phyloP scores from a whole-genome alignment of 2,113 vertebrate species.

The Callionymus lyra region DNA sequence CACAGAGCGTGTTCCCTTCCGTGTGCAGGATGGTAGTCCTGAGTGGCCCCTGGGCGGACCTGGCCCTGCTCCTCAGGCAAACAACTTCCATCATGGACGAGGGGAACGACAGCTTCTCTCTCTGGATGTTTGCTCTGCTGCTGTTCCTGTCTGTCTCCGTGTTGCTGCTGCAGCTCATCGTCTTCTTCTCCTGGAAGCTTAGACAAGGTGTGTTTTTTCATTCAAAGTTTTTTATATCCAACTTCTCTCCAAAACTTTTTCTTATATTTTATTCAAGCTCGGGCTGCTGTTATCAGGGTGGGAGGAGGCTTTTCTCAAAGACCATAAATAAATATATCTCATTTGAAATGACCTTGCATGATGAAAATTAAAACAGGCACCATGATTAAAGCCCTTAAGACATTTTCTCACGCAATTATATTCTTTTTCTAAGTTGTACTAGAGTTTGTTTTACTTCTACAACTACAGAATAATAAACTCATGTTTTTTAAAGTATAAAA shows the following conservation, averaged over 20 bases:
- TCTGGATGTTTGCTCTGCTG: constrained; percentile 27
- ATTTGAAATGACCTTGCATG: background rate
- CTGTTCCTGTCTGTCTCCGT: constrained; percentile 43
- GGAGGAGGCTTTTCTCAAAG: background rate
- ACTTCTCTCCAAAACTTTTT: background rate
- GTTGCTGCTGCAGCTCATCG: constrained; percentile 42
- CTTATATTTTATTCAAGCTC: background rate
- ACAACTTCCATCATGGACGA: constrained; percentile 1
- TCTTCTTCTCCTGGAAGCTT: constrained; percentile 51
- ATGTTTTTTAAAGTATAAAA: too few relatives aligned
- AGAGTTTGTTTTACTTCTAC: too few relatives aligned
- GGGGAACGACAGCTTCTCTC: constrained; percentile 4
- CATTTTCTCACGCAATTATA: too few relatives aligned
- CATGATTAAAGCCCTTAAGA: too few relatives aligned
- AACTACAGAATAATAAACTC: too few relatives aligned
- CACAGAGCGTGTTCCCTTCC: background rate
- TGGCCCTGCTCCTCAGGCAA: constrained; percentile 42
- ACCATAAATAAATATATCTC: background rate
- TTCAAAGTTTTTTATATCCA: background rate
- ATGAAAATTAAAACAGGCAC: background rate
- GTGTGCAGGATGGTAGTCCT: constrained; percentile 40
- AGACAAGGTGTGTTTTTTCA: constrained; percentile 23
- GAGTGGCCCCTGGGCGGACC: constrained; percentile 43
- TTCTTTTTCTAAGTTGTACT: too few relatives aligned
- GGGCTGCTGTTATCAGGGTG: background rate